Conservation (phyloP, 2,113 vertebrate genomes). For the Pseudois nayaur region DNA sequence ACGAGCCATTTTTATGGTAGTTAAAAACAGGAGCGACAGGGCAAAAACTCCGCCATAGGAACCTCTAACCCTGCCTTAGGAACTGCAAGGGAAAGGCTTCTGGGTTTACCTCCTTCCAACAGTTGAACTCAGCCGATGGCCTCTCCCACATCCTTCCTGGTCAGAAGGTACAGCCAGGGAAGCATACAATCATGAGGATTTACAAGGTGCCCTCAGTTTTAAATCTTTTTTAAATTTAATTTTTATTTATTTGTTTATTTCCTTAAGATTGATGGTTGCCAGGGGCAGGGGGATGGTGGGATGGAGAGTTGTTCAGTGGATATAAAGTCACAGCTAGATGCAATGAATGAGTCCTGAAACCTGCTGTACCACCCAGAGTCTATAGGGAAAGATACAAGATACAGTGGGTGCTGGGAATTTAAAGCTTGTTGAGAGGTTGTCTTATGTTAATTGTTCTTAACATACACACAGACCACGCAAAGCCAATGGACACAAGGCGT, state of each 20-base stretch:
- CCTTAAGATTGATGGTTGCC: not conserved
- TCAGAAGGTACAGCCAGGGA: not conserved
- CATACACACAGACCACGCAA: not conserved
- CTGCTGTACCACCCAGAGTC: not conserved
- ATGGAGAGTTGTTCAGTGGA: not conserved
- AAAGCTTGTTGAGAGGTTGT: not conserved
- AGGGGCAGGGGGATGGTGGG: too few species aligned
- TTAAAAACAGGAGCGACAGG: not conserved
- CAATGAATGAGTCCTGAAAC: not conserved
- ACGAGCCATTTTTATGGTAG: not conserved
- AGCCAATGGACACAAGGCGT: not conserved
- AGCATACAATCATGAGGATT: not conserved
- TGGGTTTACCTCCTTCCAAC: not conserved
- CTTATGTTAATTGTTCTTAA: not conserved
- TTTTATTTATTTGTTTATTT: not conserved
- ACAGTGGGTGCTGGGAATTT: not conserved
- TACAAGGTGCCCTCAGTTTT: not conserved
- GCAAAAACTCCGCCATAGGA: not conserved
- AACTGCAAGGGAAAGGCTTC: not conserved
- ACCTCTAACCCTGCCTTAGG: not conserved
- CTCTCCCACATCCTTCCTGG: not conserved
- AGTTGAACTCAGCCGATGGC: fast-evolving
- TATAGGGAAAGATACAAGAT: not conserved
- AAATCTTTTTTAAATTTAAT: not conserved
- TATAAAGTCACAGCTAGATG: not conserved